phyloP scores from a whole-genome alignment of 2,888 invertebrate genomes.

The Callyntrura guangdongensis region DNA sequence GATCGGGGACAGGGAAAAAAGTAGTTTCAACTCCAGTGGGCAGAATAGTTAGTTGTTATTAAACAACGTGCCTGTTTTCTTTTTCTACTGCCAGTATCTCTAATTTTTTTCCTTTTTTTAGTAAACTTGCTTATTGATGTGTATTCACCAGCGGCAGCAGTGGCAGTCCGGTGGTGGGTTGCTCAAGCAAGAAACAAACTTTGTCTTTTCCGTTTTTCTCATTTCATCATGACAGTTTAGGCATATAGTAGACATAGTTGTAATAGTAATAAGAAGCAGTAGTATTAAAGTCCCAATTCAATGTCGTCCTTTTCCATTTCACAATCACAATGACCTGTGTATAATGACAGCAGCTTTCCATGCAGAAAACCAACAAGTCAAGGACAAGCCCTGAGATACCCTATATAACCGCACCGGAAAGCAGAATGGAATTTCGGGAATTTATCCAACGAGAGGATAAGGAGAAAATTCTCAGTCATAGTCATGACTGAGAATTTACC shows the following conservation, averaged over 20 bases:
- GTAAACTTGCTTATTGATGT: neutral
- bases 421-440: too few species aligned
- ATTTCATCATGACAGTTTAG: neutral
- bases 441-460: neutral
- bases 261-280: neutral
- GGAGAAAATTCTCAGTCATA: neutral
- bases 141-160: neutral
- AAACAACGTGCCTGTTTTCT: neutral
- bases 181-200: neutral
- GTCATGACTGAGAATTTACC: too few species aligned
- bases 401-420: too few species aligned
- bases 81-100: neutral
- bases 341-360: neutral
- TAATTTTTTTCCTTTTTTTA: too few species aligned
- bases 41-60: neutral
- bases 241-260: neutral
- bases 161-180: neutral
- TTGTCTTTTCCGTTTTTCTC: neutral
- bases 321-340: neutral
- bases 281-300: neutral
- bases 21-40: neutral
- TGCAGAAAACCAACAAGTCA: conserved; percentile 22
- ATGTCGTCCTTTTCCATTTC: neutral
- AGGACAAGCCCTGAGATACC: neutral
- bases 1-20: conserved; percentile 5